Percentiles rank a stretch among this genome's conserved stretches.
Evolutionary conservation across 2,888 invertebrate species (phyloP).

Genomic region (Pherbina coryleti): DNA sequence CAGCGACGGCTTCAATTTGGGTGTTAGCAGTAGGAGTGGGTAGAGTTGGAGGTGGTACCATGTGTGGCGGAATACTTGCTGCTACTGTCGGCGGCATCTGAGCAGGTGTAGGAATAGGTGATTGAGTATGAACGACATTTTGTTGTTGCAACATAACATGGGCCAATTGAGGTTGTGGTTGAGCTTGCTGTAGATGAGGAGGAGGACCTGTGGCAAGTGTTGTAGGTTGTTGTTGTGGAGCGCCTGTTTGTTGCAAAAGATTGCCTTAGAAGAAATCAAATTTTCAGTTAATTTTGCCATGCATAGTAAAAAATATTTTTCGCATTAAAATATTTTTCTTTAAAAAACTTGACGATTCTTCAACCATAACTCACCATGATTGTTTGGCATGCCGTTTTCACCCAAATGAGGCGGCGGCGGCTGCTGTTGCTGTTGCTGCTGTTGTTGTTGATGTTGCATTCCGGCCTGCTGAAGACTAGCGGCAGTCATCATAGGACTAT

Average conservation of each 20-base stretch:
- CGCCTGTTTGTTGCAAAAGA: constrained; percentile 4
- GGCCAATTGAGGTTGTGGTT: constrained; percentile 44
- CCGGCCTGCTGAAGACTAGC: constrained; percentile 21
- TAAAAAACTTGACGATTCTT: not conserved
- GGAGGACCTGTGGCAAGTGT: not conserved
- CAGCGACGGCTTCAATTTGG: constrained; percentile 61
- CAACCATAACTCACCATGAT: not conserved
- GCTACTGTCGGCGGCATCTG: constrained; percentile 49
- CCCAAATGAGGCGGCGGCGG: constrained; percentile 8
- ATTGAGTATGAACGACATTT: constrained; percentile 51
- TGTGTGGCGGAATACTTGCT: constrained; percentile 46
- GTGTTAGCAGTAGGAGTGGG: constrained; percentile 31
- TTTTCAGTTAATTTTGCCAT: not conserved
- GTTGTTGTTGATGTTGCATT: constrained; percentile 31
- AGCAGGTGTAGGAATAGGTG: constrained; percentile 48
- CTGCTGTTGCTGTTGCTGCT: constrained; percentile 40
- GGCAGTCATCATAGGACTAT: constrained; percentile 31
- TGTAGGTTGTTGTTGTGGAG: constrained; percentile 28
- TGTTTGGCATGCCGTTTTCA: not conserved
- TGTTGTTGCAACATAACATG: constrained; percentile 56
- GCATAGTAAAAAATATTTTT: no score
- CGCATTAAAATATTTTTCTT: not conserved
- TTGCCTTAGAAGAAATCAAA: not conserved
- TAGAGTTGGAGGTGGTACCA: constrained; percentile 29
- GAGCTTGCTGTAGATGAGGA: constrained; percentile 19